Base-by-base conservation (phyloP, 2,113 vertebrate species). In the Lampris incognitus region DNA sequence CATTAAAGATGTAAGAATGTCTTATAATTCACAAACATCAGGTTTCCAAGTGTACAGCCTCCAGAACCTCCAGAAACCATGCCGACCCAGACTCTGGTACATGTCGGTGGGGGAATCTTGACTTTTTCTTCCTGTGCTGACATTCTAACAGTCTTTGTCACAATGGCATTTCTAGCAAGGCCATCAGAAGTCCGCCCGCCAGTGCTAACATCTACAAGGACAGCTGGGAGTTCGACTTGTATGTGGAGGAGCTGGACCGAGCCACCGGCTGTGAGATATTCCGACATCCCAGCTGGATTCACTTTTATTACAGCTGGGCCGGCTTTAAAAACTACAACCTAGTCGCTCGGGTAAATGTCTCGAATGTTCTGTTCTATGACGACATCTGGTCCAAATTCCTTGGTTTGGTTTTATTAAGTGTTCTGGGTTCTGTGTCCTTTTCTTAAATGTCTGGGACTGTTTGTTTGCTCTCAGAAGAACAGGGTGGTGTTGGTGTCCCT, bases 301-400 rank as follows among this genome's bases (percentile, higher is more conserved):
- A 81, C 77, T 93, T 93, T 71, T 96, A 96, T 83, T 96, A 94
- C 86, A 87, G 69, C 1, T 96, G 95, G 95, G 95, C 95, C 58
- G 94, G 93, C 50, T 95, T 96, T 82, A 87, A 87, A 78, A 63
- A 92, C 89, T 96, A 95, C 76, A 92, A 95, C 73, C 92, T 95
- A 48, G 95, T 96, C 38, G 80, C 94, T 48, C 91, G 92, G 94
- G 94, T 96, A 94, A 78, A 83, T 55, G 75, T 62, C 2, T 9
- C 48, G 7, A 54, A 54, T 37, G 0, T 8, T 49, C 13, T 36
- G 8, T 13, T 40, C 10, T 62, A 36, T 36, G 37, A 3, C 11
- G 24, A 3, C 10, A 13, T 13, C 39, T 61, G 1, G 3, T 46
- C 24, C 24, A 24, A 24, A 24, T 24, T 24, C 24, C 24, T 24